phyloP scores from a whole-genome alignment of 2,797 vertebrate species.

The Acipenser ruthenus region DNA sequence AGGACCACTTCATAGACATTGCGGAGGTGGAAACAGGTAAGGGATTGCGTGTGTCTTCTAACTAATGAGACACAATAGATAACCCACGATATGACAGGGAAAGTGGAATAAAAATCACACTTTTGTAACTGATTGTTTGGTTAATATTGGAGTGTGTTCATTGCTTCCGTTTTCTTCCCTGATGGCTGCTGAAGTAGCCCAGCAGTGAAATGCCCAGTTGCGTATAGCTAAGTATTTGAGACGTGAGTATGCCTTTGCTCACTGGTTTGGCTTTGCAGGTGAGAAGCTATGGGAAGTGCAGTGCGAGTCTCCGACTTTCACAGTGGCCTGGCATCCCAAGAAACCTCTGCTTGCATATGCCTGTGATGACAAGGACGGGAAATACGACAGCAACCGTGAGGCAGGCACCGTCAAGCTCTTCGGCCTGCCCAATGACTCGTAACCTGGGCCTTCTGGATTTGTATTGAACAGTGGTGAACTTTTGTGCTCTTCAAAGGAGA shows the following conservation, averaged over 20 bases:
- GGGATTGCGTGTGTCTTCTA: constrained; percentile 10
- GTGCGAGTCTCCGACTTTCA: constrained; percentile 95
- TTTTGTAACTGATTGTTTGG: not conserved
- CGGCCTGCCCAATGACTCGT: constrained; percentile 90
- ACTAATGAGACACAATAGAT: not conserved
- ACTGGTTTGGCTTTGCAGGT: constrained; percentile 50
- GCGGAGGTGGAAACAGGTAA: constrained; percentile 93
- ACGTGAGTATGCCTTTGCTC: not conserved
- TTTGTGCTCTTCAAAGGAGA: no score
- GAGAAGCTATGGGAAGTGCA: constrained; percentile 97
- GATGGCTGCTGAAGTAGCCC: not conserved
- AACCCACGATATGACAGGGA: not conserved
- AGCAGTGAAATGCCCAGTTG: not conserved
- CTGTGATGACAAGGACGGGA: constrained; percentile 96
- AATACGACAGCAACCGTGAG: constrained; percentile 92
- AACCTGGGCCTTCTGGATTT: constrained; percentile 15
- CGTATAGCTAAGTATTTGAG: not conserved
- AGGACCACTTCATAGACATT: constrained; percentile 97
- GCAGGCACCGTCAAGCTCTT: constrained; percentile 94
- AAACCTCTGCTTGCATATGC: constrained; percentile 87
- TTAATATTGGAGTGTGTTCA: not conserved
- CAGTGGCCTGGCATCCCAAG: constrained; percentile 95
- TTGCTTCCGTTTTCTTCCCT: not conserved
- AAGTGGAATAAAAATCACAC: not conserved
- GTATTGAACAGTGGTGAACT: not conserved